Evolutionary conservation across 2,113 vertebrate genomes (phyloP), one percentile per base, ranked within the genome.

Genomic region (Chauna torquata): DNA sequence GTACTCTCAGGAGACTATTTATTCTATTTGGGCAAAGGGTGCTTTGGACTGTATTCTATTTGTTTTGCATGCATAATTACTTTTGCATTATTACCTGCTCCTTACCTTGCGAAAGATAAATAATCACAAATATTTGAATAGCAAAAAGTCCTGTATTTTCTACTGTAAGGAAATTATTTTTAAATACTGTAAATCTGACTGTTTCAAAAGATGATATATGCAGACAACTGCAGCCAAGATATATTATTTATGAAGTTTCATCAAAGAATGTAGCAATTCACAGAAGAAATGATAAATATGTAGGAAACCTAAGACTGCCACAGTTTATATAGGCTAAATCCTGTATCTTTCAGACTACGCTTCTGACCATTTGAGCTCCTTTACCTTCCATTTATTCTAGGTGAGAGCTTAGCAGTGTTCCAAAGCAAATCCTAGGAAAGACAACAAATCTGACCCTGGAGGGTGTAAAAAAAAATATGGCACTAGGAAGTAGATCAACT

Each of bases 181-280:
- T n/a, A 66, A 92, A 75, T 68, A 11, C 34, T 68, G 27, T 59
- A 80, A 69, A 65, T 61, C 70, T 64, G 19, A 9, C 45, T 47
- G 82, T 91, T 42, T 40, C 78, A 38, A 52, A 68, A 74, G 65
- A 86, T 86, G 9, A 70, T 84, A 30, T 78, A 44, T 92, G 82
- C 80, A 61, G 86, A 49, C 64, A 91, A 8, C 86, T 93, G 69
- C 80, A 94, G 44, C 52, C 61, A 32, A 69, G 71, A 93, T 97
- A 24, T 57, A 92, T 94, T 97, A 96, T 96, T 96, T 92, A 96
- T 96, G 80, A 83, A 92, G 68, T 59, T 94, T 84, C 82, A 84
- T 96, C 91, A 92, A 94, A 92, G 88, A 49, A 83, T 59, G 30
- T 80, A 86, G 91, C 61, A 71, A 54, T 91, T 92, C 88, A 82